phyloP scores from a whole-genome alignment of 2,888 invertebrate species.

The Atherix ibis region DNA sequence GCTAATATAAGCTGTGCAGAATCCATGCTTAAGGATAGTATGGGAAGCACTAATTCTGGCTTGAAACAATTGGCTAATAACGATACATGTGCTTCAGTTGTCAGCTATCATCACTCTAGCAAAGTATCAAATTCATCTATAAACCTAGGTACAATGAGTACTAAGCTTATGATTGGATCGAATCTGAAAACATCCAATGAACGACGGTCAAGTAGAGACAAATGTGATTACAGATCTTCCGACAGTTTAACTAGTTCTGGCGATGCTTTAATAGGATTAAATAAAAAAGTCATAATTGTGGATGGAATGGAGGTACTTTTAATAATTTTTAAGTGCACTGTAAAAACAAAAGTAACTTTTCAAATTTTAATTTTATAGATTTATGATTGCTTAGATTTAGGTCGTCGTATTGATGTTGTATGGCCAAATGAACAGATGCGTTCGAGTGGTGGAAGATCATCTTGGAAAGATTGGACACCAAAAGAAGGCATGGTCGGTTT shows the following conservation, averaged over 20 bases:
- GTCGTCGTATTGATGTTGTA: slow-evolving; percentile 78
- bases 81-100: slow-evolving; percentile 6
- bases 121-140: slow-evolving; percentile 6
- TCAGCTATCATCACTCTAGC: too few relatives aligned
- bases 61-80: slow-evolving; percentile 11
- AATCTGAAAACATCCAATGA: neutral
- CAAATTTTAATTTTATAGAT: slow-evolving; percentile 37
- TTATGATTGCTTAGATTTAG: slow-evolving; percentile 82
- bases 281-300: slow-evolving; percentile 31
- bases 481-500: slow-evolving; percentile 83
- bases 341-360: neutral
- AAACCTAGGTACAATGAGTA: slow-evolving; percentile 5
- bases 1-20: slow-evolving; percentile 9
- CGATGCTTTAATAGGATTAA: slow-evolving; percentile 13
- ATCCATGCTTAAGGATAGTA: slow-evolving; percentile 7
- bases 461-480: slow-evolving; percentile 85
- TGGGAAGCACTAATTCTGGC: slow-evolving; percentile 9
- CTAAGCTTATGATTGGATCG: neutral
- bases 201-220: neutral
- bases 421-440: slow-evolving; percentile 91
- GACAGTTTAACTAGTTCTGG: too few relatives aligned
- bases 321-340: too few relatives aligned
- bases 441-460: slow-evolving; percentile 68
- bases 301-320: slow-evolving; percentile 28
- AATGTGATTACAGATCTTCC: neutral